Percentiles rank a stretch among this genome's conserved stretches.
phyloP scores from a whole-genome alignment of 2,113 vertebrate genomes.

The Pagrus major region DNA sequence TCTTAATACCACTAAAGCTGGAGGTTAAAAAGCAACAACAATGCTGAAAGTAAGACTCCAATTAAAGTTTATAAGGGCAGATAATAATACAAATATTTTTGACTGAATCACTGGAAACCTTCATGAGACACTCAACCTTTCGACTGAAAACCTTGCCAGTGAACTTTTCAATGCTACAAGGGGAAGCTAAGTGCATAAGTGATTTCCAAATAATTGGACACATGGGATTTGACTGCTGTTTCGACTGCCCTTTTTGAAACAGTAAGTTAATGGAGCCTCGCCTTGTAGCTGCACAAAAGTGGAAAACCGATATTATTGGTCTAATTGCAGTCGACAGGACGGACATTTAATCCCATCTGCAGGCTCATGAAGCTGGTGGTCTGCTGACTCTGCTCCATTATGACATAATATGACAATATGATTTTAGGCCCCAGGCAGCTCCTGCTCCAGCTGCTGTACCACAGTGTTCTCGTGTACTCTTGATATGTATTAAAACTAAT shows the following conservation, averaged over 20 bases:
- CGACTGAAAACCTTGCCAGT: background rate
- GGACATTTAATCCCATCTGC: background rate
- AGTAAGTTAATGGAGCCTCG: background rate
- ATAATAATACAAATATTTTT: background rate
- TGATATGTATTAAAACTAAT: background rate
- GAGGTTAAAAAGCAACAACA: background rate
- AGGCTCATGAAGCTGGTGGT: slow-evolving; percentile 17
- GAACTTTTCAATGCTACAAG: background rate
- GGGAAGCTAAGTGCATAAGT: background rate
- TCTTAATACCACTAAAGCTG: background rate
- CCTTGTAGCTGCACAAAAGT: background rate
- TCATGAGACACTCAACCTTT: background rate
- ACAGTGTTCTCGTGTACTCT: background rate
- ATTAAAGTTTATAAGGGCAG: background rate
- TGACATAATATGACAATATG: slow-evolving; percentile 13
- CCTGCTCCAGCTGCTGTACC: slow-evolving; percentile 9
- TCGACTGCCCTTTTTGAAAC: background rate
- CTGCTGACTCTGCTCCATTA: background rate
- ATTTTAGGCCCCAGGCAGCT: background rate
- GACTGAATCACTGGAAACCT: background rate
- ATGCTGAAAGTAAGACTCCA: background rate
- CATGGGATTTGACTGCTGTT: background rate
- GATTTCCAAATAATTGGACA: background rate
- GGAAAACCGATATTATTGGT: background rate
- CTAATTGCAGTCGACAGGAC: background rate